These are phyloP conservation scores for Trichopria drosophilae DNA, from an alignment of 2,888 invertebrate genomes.

Conservation along the genomic window DNA sequence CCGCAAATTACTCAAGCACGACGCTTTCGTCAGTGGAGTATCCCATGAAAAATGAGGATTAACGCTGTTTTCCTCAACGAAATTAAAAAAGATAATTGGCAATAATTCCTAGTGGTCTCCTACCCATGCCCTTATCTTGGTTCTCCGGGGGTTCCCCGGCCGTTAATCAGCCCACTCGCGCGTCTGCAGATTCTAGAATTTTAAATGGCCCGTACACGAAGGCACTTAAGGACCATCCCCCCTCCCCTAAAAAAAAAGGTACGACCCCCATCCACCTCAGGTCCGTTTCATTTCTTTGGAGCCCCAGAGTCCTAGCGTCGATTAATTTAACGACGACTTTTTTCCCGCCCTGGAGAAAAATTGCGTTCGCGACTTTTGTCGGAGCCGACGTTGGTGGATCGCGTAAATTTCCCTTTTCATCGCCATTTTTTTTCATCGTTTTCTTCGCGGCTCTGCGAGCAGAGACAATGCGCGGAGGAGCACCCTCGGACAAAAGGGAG, in stretches of 20 bases:
- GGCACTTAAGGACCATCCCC: too few species aligned
- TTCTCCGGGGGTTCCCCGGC: constrained; percentile 21
- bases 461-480: constrained; percentile 33
- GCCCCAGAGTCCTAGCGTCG: constrained; percentile 26
- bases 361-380: too few species aligned
- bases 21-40: too few species aligned
- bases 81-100: constrained; percentile 36
- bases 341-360: constrained; percentile 34
- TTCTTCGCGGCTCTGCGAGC: too few species aligned
- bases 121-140: constrained; percentile 20
- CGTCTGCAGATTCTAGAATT: constrained; percentile 44
- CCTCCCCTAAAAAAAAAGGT: too few species aligned
- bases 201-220: constrained; percentile 41
- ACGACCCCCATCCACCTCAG: too few species aligned
- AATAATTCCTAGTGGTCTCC: constrained; percentile 29
- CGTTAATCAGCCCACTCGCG: constrained; percentile 42
- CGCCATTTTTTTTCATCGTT: too few species aligned
- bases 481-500: constrained; percentile 43
- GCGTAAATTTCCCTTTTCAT: too few species aligned
- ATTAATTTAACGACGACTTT: constrained; percentile 44
- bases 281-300: constrained; percentile 3
- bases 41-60: constrained; percentile 23
- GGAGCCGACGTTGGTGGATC: too few species aligned
- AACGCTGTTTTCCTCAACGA: too few species aligned
- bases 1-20: too few species aligned